Base-by-base conservation (phyloP, 2,888 invertebrate genomes). In the Rhagonycha lutea region DNA sequence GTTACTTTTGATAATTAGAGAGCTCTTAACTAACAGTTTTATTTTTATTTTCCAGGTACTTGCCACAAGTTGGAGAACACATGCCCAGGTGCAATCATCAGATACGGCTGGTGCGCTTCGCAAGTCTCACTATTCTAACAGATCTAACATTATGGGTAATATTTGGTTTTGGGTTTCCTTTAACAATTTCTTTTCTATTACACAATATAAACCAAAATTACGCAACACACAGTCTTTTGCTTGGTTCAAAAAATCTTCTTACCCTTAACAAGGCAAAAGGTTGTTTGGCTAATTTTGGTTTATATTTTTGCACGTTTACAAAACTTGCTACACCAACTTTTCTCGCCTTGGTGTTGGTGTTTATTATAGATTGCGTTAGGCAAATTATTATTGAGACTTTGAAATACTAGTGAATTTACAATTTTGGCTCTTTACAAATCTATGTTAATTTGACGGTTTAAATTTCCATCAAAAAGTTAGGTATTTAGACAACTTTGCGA, bases 91-190 rank as follows among this genome's bases (percentile, higher is more conserved):
- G 78, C 87, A 87, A 73, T 87, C 88, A 73, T 88, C 87, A 72
- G 88, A 88, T 82, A 86, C 88, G 82, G 87, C 87, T 84, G 93
- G 93, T 92, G 92, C 91, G 92, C 91, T 91, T 89, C 92, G 93
- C 91, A 94, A 94, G 90, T 90, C 93, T 87, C 92, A 92, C 91
- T 91, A 92, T 91, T 91, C 91, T 92, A 93, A 93, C 90, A 91
- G 94, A 86, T 92, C 92, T 91, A 92, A 92, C 90, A 92, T 92
- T 90, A 91, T 89, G 86, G 85, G 85, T 85, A 85, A 85, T 88
- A 87, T 82, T 84, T 85, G 87, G 88, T 87, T 88, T 86, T 85
- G 88, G 89, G 88, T 83, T 84, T 83, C 79, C 81, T 78, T 80
- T 80, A 79, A 69, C 73, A 73, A 78, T 78, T 77, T 70, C 73